phyloP scores from a whole-genome alignment of 2,888 invertebrate genomes.

The Melieria omissa region DNA sequence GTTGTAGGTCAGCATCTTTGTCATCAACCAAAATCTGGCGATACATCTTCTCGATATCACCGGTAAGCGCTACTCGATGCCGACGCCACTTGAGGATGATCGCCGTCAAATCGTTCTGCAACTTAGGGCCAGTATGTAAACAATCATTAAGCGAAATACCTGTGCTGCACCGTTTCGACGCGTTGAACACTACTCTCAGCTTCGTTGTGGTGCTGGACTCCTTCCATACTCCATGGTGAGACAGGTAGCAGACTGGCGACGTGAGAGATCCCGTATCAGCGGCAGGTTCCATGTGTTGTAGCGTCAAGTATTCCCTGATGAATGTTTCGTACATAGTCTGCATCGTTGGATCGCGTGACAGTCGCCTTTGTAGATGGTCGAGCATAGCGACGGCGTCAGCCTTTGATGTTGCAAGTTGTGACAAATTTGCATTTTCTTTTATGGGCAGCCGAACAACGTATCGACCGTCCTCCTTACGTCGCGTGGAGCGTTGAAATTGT shows the following conservation, averaged over 20 bases:
- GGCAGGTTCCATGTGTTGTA: conserved; percentile 2
- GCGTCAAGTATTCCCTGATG: conserved; percentile 2
- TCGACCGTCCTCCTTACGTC: background rate
- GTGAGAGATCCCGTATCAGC: too few relatives aligned
- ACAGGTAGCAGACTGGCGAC: too few relatives aligned
- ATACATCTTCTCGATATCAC: background rate
- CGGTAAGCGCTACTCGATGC: background rate
- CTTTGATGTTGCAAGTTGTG: background rate
- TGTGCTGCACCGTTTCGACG: background rate
- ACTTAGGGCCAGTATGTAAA: background rate
- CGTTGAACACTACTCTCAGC: background rate
- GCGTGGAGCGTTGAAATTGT: background rate
- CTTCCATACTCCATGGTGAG: conserved; percentile 14
- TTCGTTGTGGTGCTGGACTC: conserved; percentile 10
- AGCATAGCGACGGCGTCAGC: background rate
- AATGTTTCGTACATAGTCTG: background rate
- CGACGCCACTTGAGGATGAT: background rate
- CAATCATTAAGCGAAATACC: background rate
- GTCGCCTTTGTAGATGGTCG: background rate
- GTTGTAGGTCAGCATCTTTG: background rate
- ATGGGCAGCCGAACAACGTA: background rate
- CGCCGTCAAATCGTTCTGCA: background rate
- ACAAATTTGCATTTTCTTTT: background rate
- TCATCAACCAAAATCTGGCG: background rate
- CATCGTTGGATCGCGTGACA: background rate